Percentiles rank a stretch among this genome's conserved stretches.
These are phyloP conservation scores for Scophthalmus maximus DNA, from an alignment of 2,113 vertebrate species.

Conservation along the genomic window DNA sequence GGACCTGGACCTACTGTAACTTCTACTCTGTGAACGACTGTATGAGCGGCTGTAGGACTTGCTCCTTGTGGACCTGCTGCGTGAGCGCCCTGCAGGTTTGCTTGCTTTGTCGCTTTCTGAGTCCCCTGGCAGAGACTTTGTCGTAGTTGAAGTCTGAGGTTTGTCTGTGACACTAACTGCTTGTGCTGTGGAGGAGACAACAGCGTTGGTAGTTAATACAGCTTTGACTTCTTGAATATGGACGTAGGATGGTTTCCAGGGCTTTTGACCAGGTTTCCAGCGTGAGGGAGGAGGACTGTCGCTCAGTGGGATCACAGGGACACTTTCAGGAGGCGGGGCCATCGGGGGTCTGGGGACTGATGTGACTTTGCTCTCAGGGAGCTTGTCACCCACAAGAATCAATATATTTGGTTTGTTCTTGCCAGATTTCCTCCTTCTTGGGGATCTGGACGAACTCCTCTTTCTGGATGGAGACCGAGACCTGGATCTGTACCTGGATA, in stretches of 20 bases:
- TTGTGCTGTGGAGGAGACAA: slow-evolving; percentile 74
- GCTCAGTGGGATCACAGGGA: slow-evolving; percentile 91
- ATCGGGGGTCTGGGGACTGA: slow-evolving; percentile 68
- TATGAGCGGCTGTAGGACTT: slow-evolving; percentile 88
- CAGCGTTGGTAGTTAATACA: slow-evolving; percentile 80
- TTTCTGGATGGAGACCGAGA: slow-evolving; percentile 71
- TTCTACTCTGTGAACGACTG: slow-evolving; percentile 87
- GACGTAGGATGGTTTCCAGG: slow-evolving; percentile 97
- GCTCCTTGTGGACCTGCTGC: slow-evolving; percentile 86
- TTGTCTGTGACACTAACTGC: slow-evolving; percentile 70
- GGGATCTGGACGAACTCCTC: slow-evolving; percentile 80
- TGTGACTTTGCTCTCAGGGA: slow-evolving; percentile 75
- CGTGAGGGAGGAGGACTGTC: slow-evolving; percentile 97
- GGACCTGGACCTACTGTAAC: slow-evolving; percentile 85
- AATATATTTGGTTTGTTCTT: slow-evolving; percentile 79
- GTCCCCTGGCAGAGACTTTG: slow-evolving; percentile 69
- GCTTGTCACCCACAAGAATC: slow-evolving; percentile 74
- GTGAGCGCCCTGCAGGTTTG: slow-evolving; percentile 76
- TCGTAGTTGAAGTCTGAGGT: slow-evolving; percentile 61
- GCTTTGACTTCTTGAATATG: slow-evolving; percentile 91
- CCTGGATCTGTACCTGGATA: slow-evolving; percentile 72
- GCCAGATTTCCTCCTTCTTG: slow-evolving; percentile 75
- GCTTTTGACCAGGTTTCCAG: slow-evolving; percentile 98
- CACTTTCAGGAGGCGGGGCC: slow-evolving; percentile 78
- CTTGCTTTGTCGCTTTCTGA: slow-evolving; percentile 82